Conservation (phyloP, 2,888 invertebrate species). For the Cheilosia urbana region DNA sequence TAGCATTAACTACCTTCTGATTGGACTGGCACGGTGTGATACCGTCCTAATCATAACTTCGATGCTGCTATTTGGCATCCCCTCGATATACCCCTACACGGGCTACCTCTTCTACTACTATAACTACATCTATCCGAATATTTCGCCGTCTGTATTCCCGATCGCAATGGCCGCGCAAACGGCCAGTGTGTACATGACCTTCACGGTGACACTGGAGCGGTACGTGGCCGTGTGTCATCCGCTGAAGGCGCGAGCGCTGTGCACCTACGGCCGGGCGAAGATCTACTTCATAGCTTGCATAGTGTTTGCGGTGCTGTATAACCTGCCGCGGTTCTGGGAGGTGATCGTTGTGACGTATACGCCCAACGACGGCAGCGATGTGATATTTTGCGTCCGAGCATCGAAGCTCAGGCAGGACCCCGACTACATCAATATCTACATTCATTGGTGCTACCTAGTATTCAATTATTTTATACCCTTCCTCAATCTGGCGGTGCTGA, state of each 20-base stretch:
- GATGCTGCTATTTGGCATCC: constrained; percentile 93
- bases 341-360: constrained; percentile 84
- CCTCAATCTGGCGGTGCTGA: constrained; percentile 93
- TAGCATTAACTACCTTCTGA: constrained; percentile 96
- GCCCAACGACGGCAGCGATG: constrained; percentile 83
- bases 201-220: constrained; percentile 95
- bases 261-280: constrained; percentile 94
- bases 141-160: constrained; percentile 92
- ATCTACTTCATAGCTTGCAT: constrained; percentile 93
- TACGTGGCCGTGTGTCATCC: constrained; percentile 98
- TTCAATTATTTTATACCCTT: constrained; percentile 98
- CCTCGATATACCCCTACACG: constrained; percentile 93
- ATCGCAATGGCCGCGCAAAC: constrained; percentile 95
- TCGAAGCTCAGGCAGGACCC: constrained; percentile 88
- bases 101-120: constrained; percentile 90
- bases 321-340: constrained; percentile 92
- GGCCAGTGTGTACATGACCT: constrained; percentile 95
- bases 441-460: constrained; percentile 96
- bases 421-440: constrained; percentile 93
- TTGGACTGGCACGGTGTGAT: constrained; percentile 97
- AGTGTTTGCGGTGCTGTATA: constrained; percentile 92
- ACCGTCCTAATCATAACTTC: constrained; percentile 94
- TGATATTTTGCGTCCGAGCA: constrained; percentile 89
- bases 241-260: constrained; percentile 93
- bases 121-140: constrained; percentile 91